phyloP scores from a whole-genome alignment of 2,113 vertebrate genomes.

The Phyllostomus discolor region DNA sequence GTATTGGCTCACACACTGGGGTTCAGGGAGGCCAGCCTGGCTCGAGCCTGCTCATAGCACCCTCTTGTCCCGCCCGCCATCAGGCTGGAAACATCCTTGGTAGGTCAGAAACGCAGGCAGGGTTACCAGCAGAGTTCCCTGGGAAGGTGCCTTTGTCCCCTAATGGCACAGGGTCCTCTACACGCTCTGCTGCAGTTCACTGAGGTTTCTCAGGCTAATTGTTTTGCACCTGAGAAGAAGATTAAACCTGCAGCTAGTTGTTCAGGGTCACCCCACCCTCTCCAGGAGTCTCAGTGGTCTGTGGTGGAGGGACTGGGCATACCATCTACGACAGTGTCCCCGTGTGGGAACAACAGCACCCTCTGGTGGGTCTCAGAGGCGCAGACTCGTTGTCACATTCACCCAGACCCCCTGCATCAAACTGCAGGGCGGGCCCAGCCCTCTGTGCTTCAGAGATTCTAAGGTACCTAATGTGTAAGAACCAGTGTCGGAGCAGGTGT shows the following conservation, averaged over 20 bases:
- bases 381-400: no score
- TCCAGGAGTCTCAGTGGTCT: neutral
- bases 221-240: no score
- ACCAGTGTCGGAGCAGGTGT: neutral
- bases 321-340: neutral
- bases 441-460: neutral
- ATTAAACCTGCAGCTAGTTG: neutral
- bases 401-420: neutral
- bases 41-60: neutral
- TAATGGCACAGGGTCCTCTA: no score
- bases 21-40: neutral
- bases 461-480: neutral
- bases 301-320: neutral
- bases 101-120: neutral
- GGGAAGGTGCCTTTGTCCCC: neutral
- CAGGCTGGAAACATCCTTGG: no score
- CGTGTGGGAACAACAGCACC: no score
- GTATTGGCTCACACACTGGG: neutral
- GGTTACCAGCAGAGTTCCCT: neutral
- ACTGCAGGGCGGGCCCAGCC: rapidly evolving
- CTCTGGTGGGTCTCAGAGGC: neutral
- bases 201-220: neutral
- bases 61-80: neutral
- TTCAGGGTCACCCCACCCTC: neutral
- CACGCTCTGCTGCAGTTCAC: neutral